Evolutionary conservation across 2,113 vertebrate genomes (phyloP), one percentile per base, ranked within the genome.

Genomic region (Rousettus leschenaultii): DNA sequence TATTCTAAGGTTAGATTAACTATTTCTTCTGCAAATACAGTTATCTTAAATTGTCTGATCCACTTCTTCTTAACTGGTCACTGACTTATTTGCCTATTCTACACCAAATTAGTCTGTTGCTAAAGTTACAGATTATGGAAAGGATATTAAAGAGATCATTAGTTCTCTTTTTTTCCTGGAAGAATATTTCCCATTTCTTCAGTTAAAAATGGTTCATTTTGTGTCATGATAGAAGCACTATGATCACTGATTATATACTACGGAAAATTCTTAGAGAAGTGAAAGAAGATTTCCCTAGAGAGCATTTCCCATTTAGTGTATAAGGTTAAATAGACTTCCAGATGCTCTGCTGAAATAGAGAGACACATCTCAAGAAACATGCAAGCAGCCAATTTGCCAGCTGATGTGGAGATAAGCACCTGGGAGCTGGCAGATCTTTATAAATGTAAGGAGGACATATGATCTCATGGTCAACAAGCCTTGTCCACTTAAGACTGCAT

Each of bases 121-220:
- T 65, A 70, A 33, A 82, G 38, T 33, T 51, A 77, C 53, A 93
- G 57, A 87, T 97, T 95, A 74, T 94, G 51, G 43, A 77, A n/a
- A 85, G 48, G 18, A 59, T 35, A 94, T 83, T 97, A 95, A 96
- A 68, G 66, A 94, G 24, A 87, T 92, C 94, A 96, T 96, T 89
- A 91, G 74, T 35, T 94, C 88, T 77, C 2, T 74, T 95, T 95
- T 96, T 91, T 97, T 91, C 40, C 57, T 89, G 19, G 63, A 93
- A 92, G 78, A 96, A 65, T 16, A 75, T 9, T 92, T 95, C 33
- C 30, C 8, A 40, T 94, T 91, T 57, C 59, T 95, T 94, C 40
- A 43, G 65, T 48, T 97, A 88, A 97, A 98, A 96, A 43, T 65
- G 43, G 57, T 35, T 85, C 59, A 75, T 92, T 97, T 75, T 94